A percentile compares a stretch with the other conserved stretches of the same genome.
These are phyloP conservation scores for Netta rufina DNA, from an alignment of 2,797 vertebrate genomes.

Conservation along the genomic window DNA sequence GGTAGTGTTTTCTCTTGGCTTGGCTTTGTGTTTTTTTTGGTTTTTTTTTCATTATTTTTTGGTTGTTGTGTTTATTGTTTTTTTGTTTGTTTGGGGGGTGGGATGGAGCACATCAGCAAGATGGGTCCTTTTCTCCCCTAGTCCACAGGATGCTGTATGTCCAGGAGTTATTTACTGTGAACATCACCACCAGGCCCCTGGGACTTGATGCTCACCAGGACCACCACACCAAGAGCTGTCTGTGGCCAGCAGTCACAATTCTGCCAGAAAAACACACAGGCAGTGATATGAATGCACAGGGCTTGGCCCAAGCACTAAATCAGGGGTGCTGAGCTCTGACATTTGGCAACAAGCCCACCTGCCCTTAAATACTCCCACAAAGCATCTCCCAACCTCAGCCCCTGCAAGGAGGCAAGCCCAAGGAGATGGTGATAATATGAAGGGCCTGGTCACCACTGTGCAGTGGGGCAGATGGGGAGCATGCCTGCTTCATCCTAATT, in stretches of 20 bases:
- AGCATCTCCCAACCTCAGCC: not conserved
- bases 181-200: no score
- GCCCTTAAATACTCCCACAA: not conserved
- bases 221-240: not conserved
- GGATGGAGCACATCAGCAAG: no score
- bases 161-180: not conserved
- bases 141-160: not conserved
- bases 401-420: not conserved
- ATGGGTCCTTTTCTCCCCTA: not conserved
- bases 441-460: not conserved
- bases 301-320: not conserved
- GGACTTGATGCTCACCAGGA: not conserved
- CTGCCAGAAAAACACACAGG: not conserved
- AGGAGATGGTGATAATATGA: fast-evolving
- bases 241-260: not conserved
- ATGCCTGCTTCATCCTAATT: not conserved
- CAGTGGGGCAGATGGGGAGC: not conserved
- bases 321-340: not conserved
- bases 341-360: not conserved
- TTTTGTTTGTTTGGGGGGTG: not conserved
- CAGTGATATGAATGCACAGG: not conserved
- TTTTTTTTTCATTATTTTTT: no score
- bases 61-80: no score
- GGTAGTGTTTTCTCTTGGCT: not conserved
- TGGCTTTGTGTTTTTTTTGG: no score